Evolutionary conservation across 35 echinoderm and acorn worm genomes (phyloP).

Genomic region (Diadema setosum): DNA sequence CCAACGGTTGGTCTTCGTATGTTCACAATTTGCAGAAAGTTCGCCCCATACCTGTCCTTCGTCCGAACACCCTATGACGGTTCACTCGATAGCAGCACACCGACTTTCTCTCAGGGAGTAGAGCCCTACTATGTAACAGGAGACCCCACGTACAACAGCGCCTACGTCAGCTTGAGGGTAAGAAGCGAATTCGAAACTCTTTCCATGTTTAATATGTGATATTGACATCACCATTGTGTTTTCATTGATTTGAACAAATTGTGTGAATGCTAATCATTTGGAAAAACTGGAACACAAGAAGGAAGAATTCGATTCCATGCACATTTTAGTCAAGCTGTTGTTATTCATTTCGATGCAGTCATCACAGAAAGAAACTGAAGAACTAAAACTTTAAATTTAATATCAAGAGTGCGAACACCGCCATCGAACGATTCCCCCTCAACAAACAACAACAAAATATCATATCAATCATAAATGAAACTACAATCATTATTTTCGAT

Average conservation of each 20-base stretch:
- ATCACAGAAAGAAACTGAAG: too few relatives aligned
- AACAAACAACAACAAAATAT: too few relatives aligned
- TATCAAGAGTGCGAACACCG: too few relatives aligned
- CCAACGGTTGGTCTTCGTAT: too few relatives aligned
- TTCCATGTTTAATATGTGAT: not conserved
- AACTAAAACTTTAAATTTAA: too few relatives aligned
- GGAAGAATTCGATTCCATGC: too few relatives aligned
- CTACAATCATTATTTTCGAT: too few relatives aligned
- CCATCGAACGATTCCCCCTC: too few relatives aligned
- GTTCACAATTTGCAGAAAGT: not conserved
- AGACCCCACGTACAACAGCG: not conserved
- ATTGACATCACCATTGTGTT: not conserved
- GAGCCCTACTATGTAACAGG: not conserved
- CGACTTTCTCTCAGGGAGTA: not conserved
- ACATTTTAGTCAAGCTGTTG: not conserved
- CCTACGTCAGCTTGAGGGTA: not conserved
- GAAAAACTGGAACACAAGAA: too few relatives aligned
- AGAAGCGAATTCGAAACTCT: not conserved
- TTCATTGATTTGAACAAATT: not conserved
- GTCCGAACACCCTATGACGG: conserved; percentile 2
- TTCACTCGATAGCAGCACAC: not conserved
- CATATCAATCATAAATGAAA: too few relatives aligned
- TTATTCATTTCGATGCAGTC: not conserved
- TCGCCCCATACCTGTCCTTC: not conserved
- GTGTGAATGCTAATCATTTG: not conserved